phyloP scores from a whole-genome alignment of 2,888 invertebrate species.

The Drosophila kuntzei region DNA sequence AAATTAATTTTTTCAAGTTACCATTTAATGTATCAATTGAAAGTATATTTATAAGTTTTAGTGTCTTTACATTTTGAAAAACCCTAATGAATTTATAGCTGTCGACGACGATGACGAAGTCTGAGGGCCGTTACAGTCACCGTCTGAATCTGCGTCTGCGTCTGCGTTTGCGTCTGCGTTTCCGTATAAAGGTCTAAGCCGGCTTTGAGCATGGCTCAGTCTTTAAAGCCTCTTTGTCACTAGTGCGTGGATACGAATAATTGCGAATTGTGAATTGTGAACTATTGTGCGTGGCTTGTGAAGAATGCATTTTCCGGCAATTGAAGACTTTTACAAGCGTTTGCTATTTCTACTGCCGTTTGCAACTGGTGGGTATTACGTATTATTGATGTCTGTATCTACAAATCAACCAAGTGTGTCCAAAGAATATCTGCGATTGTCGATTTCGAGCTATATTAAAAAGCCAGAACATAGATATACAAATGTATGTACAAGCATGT shows the following conservation, averaged over 20 bases:
- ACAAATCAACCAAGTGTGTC: constrained; percentile 67
- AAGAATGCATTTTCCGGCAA: constrained; percentile 72
- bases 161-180: constrained; percentile 1
- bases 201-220: constrained; percentile 56
- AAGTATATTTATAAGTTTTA: background rate
- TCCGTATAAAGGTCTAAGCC: constrained; percentile 62
- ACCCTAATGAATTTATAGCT: constrained; percentile 12
- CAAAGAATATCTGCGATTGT: constrained; percentile 35
- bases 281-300: constrained; percentile 21
- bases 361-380: constrained; percentile 62
- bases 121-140: constrained; percentile 37
- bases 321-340: constrained; percentile 69
- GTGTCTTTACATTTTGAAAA: background rate
- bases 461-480: background rate
- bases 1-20: background rate
- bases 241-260: constrained; percentile 21
- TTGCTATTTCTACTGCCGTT: constrained; percentile 69
- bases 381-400: constrained; percentile 25
- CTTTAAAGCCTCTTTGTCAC: constrained; percentile 45
- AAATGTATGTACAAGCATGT: background rate
- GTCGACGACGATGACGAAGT: constrained; percentile 4
- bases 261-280: constrained; percentile 9
- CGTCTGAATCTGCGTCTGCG: constrained; percentile 3
- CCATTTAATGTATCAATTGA: background rate
- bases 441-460: constrained; percentile 30